Evolutionary conservation across 2,888 invertebrate species (phyloP).

Genomic region (Cordilura impudica): DNA sequence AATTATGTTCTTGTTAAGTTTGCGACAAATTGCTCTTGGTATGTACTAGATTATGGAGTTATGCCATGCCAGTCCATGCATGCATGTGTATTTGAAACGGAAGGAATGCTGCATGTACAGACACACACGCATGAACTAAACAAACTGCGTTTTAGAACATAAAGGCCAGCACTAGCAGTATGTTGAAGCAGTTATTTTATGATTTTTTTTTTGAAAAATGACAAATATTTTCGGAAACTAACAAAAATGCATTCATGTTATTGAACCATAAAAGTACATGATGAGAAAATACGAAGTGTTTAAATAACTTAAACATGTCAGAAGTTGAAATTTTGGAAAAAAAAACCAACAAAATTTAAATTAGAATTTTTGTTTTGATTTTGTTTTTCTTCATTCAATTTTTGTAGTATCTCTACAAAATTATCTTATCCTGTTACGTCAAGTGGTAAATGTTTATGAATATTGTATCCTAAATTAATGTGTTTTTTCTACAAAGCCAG

Average conservation of each 20-base stretch:
- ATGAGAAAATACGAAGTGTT: constrained; percentile 56
- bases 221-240: constrained; percentile 38
- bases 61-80: neutral
- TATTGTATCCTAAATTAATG: constrained; percentile 12
- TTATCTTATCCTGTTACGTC: constrained; percentile 40
- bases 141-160: constrained; percentile 35
- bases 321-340: neutral
- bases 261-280: constrained; percentile 49
- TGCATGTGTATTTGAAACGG: constrained; percentile 42
- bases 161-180: neutral
- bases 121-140: constrained; percentile 7
- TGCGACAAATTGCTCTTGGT: constrained; percentile 50
- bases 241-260: constrained; percentile 48
- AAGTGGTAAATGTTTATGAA: constrained; percentile 52
- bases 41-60: constrained; percentile 41
- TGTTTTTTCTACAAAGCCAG: neutral
- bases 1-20: constrained; percentile 55
- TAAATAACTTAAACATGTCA: constrained; percentile 29
- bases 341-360: too few relatives aligned
- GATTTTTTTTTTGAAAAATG: constrained; percentile 21
- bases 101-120: constrained; percentile 4
- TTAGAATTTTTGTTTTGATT: neutral
- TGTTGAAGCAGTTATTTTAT: constrained; percentile 34
- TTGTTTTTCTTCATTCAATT: neutral
- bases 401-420: constrained; percentile 6